Base-by-base conservation (phyloP, 92 coral and sea anemone genomes). In the Nematostella vectensis region DNA sequence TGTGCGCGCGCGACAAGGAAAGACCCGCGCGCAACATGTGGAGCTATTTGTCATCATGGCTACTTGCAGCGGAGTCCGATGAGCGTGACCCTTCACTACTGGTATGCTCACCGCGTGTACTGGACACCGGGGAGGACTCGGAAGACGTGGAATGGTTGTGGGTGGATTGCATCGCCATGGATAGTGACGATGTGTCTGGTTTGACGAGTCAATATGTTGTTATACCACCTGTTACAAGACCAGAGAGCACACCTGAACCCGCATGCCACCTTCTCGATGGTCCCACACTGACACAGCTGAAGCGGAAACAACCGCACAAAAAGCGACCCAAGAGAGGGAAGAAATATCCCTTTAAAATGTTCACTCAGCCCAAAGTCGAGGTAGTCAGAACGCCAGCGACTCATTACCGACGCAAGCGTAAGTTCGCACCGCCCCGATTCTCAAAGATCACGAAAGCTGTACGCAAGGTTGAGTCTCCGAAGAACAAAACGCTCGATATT, bases 41-140 rank as follows among this genome's bases (percentile, higher is more conserved):
- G 12, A 63, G 69, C 69, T 63, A 63, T 48, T 27, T 63, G 59
- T 63, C 69, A 63, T 63, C 69, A 13, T 63, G 69, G 69, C 56
- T 63, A 6, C 6, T 6, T 63, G 4, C 13, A 47, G 50, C 58
- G 25, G 28, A 37, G 12, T 22, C 57, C 18, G 59, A 50, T 12
- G 15, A 6, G 40, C 8, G 15, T 6, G 48, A 63, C 56, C 49
- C 58, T 30, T 17, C 15, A 16, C 11, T 28, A 4, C n/a, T 63
- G 26, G 33, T 19, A 17, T 63, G 69, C 59, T 48, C 26, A 57
- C 57, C 50, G 8, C 6, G 31, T 30, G 27, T 42, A 21, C 55
- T 60, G 38, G 38, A 60, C 13, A 55, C 43, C 21, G 44, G 53
- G 19, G 50, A 33, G 29, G 61, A 56, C 45, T 11, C 27, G 18